phyloP scores from a whole-genome alignment of 2,888 invertebrate species.

The Lithosia quadra region DNA sequence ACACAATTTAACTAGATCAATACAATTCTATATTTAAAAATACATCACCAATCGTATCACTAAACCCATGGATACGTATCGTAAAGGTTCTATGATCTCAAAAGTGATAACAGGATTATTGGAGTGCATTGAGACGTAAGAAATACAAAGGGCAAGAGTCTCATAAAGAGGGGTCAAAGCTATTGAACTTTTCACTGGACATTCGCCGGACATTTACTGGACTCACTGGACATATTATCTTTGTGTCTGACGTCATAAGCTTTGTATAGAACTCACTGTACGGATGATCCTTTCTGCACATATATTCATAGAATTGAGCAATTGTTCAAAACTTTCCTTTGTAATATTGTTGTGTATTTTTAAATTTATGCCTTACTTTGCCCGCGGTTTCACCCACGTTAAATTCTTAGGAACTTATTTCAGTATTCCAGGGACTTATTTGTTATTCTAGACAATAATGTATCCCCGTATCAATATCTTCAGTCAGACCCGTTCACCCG shows the following conservation, averaged over 20 bases:
- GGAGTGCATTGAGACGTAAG: constrained; percentile 57
- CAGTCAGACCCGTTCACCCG: too few relatives aligned
- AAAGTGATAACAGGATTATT: constrained; percentile 52
- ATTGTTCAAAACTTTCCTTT: background rate
- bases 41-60: background rate
- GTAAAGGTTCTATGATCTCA: constrained; percentile 51
- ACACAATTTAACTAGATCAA: background rate
- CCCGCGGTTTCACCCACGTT: too few relatives aligned
- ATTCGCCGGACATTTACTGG: constrained; percentile 22
- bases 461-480: too few relatives aligned
- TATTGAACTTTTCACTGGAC: constrained; percentile 35
- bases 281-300: background rate
- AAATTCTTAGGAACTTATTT: too few relatives aligned
- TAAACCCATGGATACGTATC: constrained; percentile 9
- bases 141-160: constrained; percentile 53
- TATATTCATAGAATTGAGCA: background rate
- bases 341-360: background rate
- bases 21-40: background rate
- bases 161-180: constrained; percentile 42
- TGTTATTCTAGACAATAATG: too few relatives aligned
- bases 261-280: constrained; percentile 1
- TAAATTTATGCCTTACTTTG: too few relatives aligned
- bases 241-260: constrained; percentile 16
- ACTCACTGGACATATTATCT: constrained; percentile 15
- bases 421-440: too few relatives aligned